Evolutionary conservation across 2,113 vertebrate species (phyloP).

Genomic region (Polyodon spathula): DNA sequence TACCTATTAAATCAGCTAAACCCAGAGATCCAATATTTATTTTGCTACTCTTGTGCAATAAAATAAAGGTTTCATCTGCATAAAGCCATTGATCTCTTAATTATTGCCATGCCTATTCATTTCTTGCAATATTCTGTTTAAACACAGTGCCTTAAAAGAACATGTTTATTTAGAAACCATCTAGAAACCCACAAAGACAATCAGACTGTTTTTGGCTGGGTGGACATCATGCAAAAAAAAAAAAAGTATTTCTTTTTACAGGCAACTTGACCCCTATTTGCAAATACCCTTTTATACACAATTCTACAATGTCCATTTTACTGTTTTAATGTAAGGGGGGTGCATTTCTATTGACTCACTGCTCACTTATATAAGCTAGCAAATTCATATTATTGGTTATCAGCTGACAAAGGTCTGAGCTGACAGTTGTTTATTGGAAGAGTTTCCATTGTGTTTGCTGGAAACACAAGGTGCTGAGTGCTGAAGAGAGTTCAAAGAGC

Average conservation of each 20-base stretch:
- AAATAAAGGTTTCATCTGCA: background rate
- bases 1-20: background rate
- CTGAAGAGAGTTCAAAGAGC: too few species aligned
- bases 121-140: background rate
- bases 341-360: constrained; percentile 1
- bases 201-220: background rate
- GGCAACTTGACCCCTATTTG: too few species aligned
- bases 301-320: too few species aligned
- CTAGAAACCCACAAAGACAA: background rate
- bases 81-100: background rate
- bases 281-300: too few species aligned
- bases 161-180: background rate
- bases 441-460: background rate
- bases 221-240: background rate
- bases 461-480: background rate
- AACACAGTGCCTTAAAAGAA: background rate
- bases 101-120: background rate
- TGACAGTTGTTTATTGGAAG: background rate
- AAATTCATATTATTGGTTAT: background rate
- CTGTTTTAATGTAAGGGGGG: too few species aligned
- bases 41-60: background rate
- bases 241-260: too few species aligned
- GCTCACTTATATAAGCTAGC: background rate
- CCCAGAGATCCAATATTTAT: background rate
- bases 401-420: constrained; percentile 2